A percentile compares a stretch with the other conserved stretches of the same genome.
phyloP scores from a whole-genome alignment of 2,888 invertebrate species.

The Oscheius sp. region DNA sequence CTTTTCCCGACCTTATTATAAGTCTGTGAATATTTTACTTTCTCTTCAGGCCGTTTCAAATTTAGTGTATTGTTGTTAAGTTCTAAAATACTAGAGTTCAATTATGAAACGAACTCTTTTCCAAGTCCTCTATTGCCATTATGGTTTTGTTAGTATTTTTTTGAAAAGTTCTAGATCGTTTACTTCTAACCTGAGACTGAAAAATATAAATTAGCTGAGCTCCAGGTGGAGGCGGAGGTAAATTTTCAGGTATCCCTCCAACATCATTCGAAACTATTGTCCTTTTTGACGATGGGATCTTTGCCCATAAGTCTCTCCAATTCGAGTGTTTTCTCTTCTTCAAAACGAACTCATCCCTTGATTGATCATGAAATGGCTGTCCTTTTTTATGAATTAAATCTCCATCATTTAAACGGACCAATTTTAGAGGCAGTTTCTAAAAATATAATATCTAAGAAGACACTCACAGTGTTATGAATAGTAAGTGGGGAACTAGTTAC shows the following conservation, averaged over 20 bases:
- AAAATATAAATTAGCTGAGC: not conserved
- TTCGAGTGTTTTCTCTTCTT: not conserved
- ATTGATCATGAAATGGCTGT: not conserved
- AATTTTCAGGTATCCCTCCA: not conserved
- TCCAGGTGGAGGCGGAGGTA: slow-evolving; percentile 5
- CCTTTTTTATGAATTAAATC: not conserved
- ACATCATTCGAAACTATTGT: slow-evolving; percentile 1
- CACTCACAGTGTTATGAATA: not conserved
- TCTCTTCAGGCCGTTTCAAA: too few relatives aligned
- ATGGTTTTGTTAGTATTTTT: too few relatives aligned
- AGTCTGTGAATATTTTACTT: too few relatives aligned
- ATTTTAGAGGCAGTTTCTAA: not conserved
- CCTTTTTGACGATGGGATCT: not conserved
- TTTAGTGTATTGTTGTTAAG: too few relatives aligned
- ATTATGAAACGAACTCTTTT: too few relatives aligned
- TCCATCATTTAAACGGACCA: not conserved
- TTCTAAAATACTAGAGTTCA: too few relatives aligned
- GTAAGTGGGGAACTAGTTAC: not conserved
- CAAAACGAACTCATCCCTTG: not conserved
- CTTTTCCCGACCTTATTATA: too few relatives aligned
- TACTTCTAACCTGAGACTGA: not conserved
- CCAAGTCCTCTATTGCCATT: too few relatives aligned
- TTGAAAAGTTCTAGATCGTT: too few relatives aligned
- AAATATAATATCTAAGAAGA: not conserved
- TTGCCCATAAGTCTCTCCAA: not conserved